These are phyloP conservation scores for Epizoanthus ramosus DNA, from an alignment of 92 coral and sea anemone species.

Conservation along the genomic window DNA sequence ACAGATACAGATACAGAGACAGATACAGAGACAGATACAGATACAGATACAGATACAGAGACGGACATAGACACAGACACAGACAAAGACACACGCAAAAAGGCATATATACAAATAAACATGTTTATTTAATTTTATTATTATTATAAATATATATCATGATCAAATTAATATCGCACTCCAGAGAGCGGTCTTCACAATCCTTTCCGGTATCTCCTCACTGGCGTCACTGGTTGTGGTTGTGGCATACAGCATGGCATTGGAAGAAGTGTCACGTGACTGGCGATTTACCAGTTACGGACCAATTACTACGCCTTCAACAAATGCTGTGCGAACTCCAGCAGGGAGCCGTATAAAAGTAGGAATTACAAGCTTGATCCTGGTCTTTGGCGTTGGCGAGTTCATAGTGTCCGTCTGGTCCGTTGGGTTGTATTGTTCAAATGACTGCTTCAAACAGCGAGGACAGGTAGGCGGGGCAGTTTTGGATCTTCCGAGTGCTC, in stretches of 20 bases:
- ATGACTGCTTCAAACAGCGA: background rate
- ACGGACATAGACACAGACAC: no score
- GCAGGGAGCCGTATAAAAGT: background rate
- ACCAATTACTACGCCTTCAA: background rate
- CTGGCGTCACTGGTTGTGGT: constrained; percentile 29
- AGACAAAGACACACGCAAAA: no score
- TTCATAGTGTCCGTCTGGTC: constrained; percentile 24
- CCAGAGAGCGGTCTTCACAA: constrained; percentile 1
- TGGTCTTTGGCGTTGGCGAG: constrained; percentile 10
- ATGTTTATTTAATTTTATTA: no score
- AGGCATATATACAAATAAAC: no score
- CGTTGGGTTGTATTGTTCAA: background rate
- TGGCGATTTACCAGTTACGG: constrained; percentile 27
- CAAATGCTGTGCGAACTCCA: background rate
- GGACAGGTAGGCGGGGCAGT: background rate
- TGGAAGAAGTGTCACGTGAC: constrained; percentile 36
- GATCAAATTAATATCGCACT: background rate
- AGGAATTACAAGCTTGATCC: constrained; percentile 12
- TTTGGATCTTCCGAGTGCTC: background rate
- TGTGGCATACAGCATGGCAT: constrained; percentile 39
- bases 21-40: no score
- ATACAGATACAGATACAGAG: no score
- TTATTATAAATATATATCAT: no score
- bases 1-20: no score
- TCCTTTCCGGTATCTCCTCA: constrained; percentile 23